phyloP scores from a whole-genome alignment of 2,113 vertebrate species.

The Leucosticte australis region DNA sequence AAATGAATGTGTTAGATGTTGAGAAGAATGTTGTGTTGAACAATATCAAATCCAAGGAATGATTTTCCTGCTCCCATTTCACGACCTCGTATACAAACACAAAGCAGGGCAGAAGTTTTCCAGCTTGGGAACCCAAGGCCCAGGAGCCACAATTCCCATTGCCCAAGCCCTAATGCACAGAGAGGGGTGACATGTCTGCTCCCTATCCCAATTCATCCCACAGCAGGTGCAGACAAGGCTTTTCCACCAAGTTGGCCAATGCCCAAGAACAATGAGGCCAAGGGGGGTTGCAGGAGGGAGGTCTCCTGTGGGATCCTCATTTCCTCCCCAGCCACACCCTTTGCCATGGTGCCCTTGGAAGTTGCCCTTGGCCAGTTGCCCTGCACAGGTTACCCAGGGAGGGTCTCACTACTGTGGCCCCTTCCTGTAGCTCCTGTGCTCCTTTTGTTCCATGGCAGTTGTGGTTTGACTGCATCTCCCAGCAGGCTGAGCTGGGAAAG shows the following conservation, averaged over 20 bases:
- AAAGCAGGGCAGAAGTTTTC: background rate
- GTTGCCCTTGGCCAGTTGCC: background rate
- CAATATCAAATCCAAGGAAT: background rate
- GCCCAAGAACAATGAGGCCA: background rate
- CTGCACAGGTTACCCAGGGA: background rate
- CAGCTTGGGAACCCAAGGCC: background rate
- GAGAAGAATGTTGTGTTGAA: background rate
- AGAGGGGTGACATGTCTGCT: fast-evolving
- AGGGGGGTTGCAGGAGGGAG: fast-evolving
- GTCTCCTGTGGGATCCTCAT: no score
- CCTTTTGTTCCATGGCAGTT: conserved; percentile 46
- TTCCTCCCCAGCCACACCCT: no score
- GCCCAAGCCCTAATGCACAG: fast-evolving
- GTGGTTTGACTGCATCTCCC: conserved; percentile 31
- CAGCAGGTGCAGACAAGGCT: fast-evolving
- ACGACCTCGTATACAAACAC: fast-evolving
- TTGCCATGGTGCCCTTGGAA: background rate
- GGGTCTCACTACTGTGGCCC: background rate
- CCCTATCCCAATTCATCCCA: background rate
- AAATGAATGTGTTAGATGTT: background rate
- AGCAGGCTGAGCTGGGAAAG: background rate
- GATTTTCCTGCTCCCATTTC: background rate
- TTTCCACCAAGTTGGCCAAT: background rate
- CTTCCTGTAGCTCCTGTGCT: background rate
- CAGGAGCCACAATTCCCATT: background rate